Percentiles rank a stretch among this genome's conserved stretches.
Evolutionary conservation across 2,797 vertebrate genomes (phyloP).

Genomic region (Hoplostethus mediterraneus): DNA sequence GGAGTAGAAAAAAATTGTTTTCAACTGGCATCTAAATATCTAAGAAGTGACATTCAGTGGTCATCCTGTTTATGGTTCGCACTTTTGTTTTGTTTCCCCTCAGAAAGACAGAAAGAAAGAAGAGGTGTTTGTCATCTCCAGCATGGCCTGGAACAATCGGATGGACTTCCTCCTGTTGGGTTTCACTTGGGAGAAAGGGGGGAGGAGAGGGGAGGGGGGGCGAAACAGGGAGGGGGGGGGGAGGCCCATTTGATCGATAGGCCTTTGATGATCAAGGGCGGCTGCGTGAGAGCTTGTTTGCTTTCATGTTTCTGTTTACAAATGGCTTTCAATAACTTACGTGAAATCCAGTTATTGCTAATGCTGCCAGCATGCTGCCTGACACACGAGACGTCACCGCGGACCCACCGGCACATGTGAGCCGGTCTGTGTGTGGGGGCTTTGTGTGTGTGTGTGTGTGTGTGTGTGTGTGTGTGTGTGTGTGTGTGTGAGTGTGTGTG

Average conservation of each 20-base stretch:
- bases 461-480: slow-evolving; percentile 14
- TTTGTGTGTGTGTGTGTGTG: slow-evolving; percentile 31
- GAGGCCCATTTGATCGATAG: slow-evolving; percentile 78
- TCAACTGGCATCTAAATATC: no score
- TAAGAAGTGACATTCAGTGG: no score
- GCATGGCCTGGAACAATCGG: slow-evolving; percentile 50
- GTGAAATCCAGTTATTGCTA: slow-evolving; percentile 76
- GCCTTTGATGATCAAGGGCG: slow-evolving; percentile 84
- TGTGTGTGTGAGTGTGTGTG: slow-evolving; percentile 36
- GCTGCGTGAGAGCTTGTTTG: slow-evolving; percentile 76
- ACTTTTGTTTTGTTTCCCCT: no score
- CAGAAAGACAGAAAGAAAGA: neutral
- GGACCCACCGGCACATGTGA: slow-evolving; percentile 41
- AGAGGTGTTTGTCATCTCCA: slow-evolving; percentile 32
- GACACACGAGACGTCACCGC: slow-evolving; percentile 70
- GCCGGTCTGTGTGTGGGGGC: slow-evolving; percentile 11
- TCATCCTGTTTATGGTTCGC: no score
- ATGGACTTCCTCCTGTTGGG: slow-evolving; percentile 53
- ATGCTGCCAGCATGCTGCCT: slow-evolving; percentile 75
- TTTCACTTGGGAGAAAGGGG: slow-evolving; percentile 37
- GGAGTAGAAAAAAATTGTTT: no score
- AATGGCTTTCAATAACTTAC: slow-evolving; percentile 81
- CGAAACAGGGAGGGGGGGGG: slow-evolving; percentile 37
- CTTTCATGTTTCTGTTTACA: slow-evolving; percentile 86
- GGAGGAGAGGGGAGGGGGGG: slow-evolving; percentile 42